Evolutionary conservation across 1,140 invertebrate genomes (phyloP), one percentile per base, ranked within the genome.

Genomic region (Ceratitis capitata): DNA sequence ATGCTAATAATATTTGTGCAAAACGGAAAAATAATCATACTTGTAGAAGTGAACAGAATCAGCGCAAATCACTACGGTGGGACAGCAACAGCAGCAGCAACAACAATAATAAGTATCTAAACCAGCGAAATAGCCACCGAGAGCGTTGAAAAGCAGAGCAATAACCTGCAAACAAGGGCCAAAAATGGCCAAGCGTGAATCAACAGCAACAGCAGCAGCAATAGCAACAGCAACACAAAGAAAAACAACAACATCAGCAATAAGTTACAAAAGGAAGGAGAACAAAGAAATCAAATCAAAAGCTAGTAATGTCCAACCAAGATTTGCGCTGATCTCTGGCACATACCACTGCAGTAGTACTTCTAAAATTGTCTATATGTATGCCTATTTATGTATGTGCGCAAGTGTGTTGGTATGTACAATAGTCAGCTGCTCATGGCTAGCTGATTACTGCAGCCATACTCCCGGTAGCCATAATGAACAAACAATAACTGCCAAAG

Each of bases 401-500:
- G 12, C 45, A 9, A 2, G 32, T 42, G 5, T 78, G 39, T 42
- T 10, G 23, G n/a, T 42, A 10, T 78, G 19, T 12, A 14, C 39
- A 4, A 23, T 23, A 53, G 51, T 23, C n/a, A n/a, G 4, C 51
- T 53, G n/a, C n/a, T n/a, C n/a, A n/a, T n/a, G 51, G 51, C n/a
- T 45, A 0, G 69, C 69, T 12, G n/a, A 5, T 7, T 42, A 39
- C 39, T 42, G 69, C 69, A 42, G 29, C 69, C 42, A 78, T 45
- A 45, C n/a, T 16, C 35, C 69, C 69, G 26, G 69, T 78, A 78
- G 69, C 69, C 39, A 78, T 78, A 78, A 83, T 83, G 45, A 53
- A 83, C 42, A 83, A 83, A 83, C 82, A 83, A 83, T 83, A 83
- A 83, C 82, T 51, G 49, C 82, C 45, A 83, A 83, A 49, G 82